These are phyloP conservation scores for Pristionchus fissidentatus DNA, from an alignment of 2,888 invertebrate genomes.

Conservation along the genomic window DNA sequence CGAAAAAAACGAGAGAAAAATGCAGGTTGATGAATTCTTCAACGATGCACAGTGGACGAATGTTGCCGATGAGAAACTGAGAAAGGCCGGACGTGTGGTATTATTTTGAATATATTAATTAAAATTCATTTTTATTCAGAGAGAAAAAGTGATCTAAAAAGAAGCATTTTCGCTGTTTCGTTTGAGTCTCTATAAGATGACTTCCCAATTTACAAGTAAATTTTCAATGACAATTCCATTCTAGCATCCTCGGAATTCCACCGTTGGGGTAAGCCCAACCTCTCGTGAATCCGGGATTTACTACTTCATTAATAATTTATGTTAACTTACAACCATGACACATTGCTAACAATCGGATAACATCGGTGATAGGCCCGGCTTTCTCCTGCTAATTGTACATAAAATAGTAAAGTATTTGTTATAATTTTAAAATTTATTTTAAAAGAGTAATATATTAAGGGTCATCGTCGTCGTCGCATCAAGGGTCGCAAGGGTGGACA, in stretches of 20 bases:
- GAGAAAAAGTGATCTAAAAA: no score
- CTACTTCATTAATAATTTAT: not conserved
- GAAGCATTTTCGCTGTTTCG: no score
- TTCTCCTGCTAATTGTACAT: no score
- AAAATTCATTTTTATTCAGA: no score
- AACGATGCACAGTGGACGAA: not conserved
- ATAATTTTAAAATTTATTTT: no score
- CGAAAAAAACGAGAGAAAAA: no score
- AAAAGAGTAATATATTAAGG: not conserved
- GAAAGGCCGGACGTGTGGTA: conserved; percentile 39
- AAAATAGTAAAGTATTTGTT: no score
- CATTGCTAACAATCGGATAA: no score
- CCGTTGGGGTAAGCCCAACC: conserved; percentile 10
- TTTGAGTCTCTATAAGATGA: no score
- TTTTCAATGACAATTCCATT: conserved; percentile 22
- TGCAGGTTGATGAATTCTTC: conserved; percentile 37
- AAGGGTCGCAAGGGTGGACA: not conserved
- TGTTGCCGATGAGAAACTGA: not conserved
- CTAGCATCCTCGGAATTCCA: not conserved
- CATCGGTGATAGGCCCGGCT: no score
- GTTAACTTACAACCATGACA: not conserved
- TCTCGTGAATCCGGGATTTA: not conserved
- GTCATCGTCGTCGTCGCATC: conserved; percentile 3
- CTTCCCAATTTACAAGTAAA: no score
- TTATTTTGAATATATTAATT: not conserved